Conservation (phyloP, 2,888 invertebrate genomes). For the Protula sp. region DNA sequence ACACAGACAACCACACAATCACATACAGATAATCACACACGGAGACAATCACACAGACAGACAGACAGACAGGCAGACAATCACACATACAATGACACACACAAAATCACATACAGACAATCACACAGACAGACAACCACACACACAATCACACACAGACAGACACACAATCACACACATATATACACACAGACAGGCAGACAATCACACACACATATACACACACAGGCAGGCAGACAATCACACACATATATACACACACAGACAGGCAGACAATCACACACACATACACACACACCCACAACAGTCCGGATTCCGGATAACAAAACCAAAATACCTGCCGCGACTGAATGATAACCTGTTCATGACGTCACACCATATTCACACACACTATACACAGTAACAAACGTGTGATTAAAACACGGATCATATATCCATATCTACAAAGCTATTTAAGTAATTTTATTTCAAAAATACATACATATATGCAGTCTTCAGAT, state of each 20-base stretch:
- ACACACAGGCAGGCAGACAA: background rate
- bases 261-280: background rate
- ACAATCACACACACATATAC: background rate
- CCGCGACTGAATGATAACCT: too few species aligned
- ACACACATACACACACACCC: background rate
- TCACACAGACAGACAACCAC: background rate
- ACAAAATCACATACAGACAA: conserved; percentile 1
- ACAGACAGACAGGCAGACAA: background rate
- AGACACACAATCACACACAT: background rate
- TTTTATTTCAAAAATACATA: too few species aligned
- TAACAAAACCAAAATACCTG: background rate
- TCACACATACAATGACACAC: background rate
- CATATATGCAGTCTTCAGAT: too few species aligned
- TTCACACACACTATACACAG: too few species aligned
- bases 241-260: background rate
- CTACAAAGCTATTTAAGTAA: too few species aligned
- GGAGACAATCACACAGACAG: conserved; percentile 4
- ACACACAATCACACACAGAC: background rate
- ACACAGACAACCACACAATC: too few species aligned
- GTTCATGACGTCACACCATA: too few species aligned
- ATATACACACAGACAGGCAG: background rate
- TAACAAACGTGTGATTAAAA: too few species aligned
- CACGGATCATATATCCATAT: too few species aligned
- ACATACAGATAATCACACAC: too few species aligned
- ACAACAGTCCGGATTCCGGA: background rate